Percentiles rank a stretch among this genome's conserved stretches.
phyloP scores from a whole-genome alignment of 2,113 vertebrate genomes.

The Dromiciops gliroides region DNA sequence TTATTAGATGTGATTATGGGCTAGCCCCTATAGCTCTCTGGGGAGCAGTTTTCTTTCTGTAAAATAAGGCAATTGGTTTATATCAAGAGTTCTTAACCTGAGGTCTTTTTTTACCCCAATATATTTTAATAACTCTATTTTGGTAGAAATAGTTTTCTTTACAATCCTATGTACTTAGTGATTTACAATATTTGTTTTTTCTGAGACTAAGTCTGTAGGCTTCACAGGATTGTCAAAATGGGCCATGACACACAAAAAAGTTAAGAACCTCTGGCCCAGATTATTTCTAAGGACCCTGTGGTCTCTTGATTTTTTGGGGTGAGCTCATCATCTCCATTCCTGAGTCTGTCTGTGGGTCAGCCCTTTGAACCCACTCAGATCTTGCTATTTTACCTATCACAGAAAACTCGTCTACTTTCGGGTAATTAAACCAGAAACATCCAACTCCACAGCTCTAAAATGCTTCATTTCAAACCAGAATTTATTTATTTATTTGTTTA shows the following conservation, averaged over 20 bases:
- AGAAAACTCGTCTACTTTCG: conserved; percentile 23
- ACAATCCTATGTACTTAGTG: background rate
- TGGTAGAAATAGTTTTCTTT: background rate
- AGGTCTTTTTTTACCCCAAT: background rate
- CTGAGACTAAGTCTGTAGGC: background rate
- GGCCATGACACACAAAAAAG: background rate
- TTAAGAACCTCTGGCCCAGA: background rate
- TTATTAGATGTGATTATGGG: background rate
- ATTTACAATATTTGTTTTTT: background rate
- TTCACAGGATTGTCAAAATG: background rate
- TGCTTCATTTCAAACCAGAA: conserved; percentile 49
- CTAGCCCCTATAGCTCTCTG: background rate
- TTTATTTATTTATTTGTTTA: no score
- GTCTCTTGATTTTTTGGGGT: conserved; percentile 20
- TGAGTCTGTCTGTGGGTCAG: conserved; percentile 30
- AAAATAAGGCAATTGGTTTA: background rate
- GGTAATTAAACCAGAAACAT: conserved; percentile 65
- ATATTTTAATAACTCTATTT: background rate
- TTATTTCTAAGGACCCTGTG: background rate
- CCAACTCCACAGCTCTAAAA: conserved; percentile 34
- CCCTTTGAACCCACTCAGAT: conserved; percentile 32
- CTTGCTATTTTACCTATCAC: conserved; percentile 57
- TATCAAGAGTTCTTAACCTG: background rate
- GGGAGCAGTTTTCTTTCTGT: background rate
- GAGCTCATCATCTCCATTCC: background rate